A percentile compares a stretch with the other conserved stretches of the same genome.
These are phyloP conservation scores for Abrostola triplasia DNA, from an alignment of 2,888 invertebrate species.

Conservation along the genomic window DNA sequence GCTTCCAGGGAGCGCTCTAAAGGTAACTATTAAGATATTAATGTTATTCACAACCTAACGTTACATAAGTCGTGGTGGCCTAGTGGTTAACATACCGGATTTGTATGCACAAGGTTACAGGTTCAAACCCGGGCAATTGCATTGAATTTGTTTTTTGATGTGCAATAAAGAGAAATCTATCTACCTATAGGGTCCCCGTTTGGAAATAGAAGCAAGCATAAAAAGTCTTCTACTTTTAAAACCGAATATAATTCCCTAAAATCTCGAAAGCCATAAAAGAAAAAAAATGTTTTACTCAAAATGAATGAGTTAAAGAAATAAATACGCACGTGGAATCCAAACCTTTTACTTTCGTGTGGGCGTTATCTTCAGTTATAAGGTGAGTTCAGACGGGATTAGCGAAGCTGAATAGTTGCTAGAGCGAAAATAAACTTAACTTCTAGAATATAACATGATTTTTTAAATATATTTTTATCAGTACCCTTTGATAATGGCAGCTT, in stretches of 20 bases:
- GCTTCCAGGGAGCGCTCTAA: constrained; percentile 2
- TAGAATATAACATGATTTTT: background rate
- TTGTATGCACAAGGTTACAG: too few relatives aligned
- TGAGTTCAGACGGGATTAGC: constrained; percentile 18
- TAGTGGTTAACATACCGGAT: too few relatives aligned
- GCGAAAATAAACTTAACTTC: constrained; percentile 14
- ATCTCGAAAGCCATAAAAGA: constrained; percentile 2
- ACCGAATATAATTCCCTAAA: constrained; percentile 3
- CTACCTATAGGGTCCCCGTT: too few relatives aligned
- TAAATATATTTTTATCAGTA: too few relatives aligned
- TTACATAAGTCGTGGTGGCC: too few relatives aligned
- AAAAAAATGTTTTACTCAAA: background rate
- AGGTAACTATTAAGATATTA: constrained; percentile 19
- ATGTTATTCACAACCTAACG: constrained; percentile 14
- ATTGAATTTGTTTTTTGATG: too few relatives aligned
- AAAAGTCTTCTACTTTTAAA: constrained; percentile 13
- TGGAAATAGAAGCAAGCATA: too few relatives aligned
- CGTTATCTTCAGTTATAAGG: constrained; percentile 16
- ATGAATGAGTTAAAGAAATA: constrained; percentile 16
- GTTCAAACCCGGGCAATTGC: too few relatives aligned
- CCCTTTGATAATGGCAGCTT: too few relatives aligned
- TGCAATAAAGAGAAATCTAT: too few relatives aligned
- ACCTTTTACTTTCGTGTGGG: constrained; percentile 23
- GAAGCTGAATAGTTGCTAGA: constrained; percentile 8
- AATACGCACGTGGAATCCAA: constrained; percentile 11